Percentiles rank a stretch among this genome's conserved stretches.
Conservation (phyloP, 2,113 vertebrate genomes). For the Ptyas mucosa region DNA sequence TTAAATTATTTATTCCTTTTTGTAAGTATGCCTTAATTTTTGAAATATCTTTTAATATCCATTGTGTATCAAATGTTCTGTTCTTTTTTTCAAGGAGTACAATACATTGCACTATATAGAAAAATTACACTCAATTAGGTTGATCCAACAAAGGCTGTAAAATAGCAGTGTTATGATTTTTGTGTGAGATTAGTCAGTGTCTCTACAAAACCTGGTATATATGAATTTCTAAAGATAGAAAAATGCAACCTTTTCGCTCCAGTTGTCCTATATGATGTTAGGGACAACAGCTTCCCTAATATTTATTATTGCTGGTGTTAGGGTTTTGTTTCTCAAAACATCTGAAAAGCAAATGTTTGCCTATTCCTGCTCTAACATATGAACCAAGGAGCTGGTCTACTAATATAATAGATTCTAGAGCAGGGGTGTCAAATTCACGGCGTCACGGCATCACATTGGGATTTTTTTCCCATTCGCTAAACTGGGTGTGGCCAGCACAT, state of each 20-base stretch:
- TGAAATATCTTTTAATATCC: not conserved
- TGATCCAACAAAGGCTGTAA: not conserved
- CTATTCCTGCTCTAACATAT: not conserved
- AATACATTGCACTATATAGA: not conserved
- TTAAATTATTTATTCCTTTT: not conserved
- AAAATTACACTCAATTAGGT: not conserved
- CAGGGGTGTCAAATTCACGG: too few relatives aligned
- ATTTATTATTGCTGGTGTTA: not conserved
- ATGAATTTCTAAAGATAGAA: not conserved
- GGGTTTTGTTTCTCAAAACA: not conserved
- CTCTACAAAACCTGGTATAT: not conserved
- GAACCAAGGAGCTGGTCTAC: not conserved
- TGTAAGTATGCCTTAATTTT: not conserved
- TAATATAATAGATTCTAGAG: not conserved
- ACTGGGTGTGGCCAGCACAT: too few relatives aligned
- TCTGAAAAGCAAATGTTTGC: not conserved
- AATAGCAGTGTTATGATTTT: not conserved
- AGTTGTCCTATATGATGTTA: not conserved
- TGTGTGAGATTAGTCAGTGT: not conserved
- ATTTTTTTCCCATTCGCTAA: too few relatives aligned
- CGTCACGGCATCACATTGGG: fast-evolving
- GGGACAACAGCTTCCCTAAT: not conserved
- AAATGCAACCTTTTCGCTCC: not conserved
- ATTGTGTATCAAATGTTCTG: not conserved
- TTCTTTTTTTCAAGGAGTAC: not conserved